phyloP scores from a whole-genome alignment of 23 tunicate genomes.

The Styela clava region DNA sequence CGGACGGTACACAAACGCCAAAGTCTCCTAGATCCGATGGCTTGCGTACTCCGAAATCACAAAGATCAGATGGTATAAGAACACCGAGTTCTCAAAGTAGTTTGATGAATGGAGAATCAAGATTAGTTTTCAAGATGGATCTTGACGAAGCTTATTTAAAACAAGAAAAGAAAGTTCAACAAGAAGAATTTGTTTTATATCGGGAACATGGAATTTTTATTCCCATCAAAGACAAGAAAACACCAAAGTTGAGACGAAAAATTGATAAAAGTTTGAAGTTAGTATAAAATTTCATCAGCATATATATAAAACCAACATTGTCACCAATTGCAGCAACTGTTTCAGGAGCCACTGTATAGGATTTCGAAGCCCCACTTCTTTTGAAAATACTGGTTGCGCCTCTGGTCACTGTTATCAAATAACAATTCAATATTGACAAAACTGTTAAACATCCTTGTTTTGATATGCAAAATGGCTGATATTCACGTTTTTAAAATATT shows the following conservation, averaged over 20 bases:
- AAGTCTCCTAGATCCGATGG: background rate
- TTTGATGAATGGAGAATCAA: background rate
- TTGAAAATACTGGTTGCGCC: no score
- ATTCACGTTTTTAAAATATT: no score
- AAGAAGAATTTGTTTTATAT: background rate
- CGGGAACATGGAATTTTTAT: conserved; percentile 10
- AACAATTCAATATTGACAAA: no score
- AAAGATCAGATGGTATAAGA: background rate
- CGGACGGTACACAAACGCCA: background rate
- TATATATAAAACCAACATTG: no score
- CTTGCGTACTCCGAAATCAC: background rate
- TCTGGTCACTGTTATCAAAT: no score
- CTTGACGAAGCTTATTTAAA: conserved; percentile 4
- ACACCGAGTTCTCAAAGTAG: background rate
- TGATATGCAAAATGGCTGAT: no score
- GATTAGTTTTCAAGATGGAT: conserved; percentile 5
- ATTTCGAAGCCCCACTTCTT: no score
- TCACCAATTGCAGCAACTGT: background rate
- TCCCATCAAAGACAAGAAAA: background rate
- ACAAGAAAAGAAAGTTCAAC: background rate
- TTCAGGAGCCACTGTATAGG: no score
- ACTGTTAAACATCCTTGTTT: no score
- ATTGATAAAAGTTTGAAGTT: background rate
- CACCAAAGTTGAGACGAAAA: background rate
- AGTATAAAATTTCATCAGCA: background rate